These are phyloP conservation scores for Syngnathus floridae DNA, from an alignment of 2,113 vertebrate genomes.

Conservation along the genomic window DNA sequence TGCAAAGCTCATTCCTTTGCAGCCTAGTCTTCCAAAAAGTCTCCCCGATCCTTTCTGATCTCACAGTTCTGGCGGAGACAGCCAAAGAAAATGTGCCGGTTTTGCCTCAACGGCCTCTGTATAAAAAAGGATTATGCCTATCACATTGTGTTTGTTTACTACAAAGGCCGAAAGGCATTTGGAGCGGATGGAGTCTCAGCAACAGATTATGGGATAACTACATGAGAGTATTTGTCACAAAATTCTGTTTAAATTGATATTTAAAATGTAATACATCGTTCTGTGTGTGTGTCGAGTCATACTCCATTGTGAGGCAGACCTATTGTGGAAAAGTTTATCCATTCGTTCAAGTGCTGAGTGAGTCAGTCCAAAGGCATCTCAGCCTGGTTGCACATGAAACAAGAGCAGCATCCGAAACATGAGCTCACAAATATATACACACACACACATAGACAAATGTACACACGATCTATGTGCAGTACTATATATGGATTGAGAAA, in stretches of 20 bases:
- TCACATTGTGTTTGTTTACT: conserved; percentile 38
- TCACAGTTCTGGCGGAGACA: conserved; percentile 8
- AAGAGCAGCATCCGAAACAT: conserved; percentile 28
- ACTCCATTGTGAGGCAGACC: conserved; percentile 27
- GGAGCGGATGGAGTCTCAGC: conserved; percentile 9
- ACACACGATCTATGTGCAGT: background rate
- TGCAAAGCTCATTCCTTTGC: conserved; percentile 1
- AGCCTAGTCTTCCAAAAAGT: conserved; percentile 1
- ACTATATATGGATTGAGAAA: background rate
- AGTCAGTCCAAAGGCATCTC: conserved; percentile 62
- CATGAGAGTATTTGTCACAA: conserved; percentile 20
- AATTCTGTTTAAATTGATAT: conserved; percentile 22
- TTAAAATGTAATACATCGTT: background rate
- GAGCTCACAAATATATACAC: conserved; percentile 8
- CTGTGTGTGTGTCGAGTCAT: background rate
- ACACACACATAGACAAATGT: background rate
- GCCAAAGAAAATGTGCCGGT: conserved; percentile 13
- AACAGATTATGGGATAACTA: conserved; percentile 32
- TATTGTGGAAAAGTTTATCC: conserved; percentile 45
- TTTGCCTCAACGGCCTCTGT: conserved; percentile 31
- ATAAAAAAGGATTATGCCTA: conserved; percentile 31
- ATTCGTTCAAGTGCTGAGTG: conserved; percentile 46
- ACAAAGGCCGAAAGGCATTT: conserved; percentile 17
- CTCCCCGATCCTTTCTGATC: background rate
- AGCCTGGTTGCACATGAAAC: conserved; percentile 52